Conservation (phyloP, 2,888 invertebrate species). For the Mythimna ferrago region DNA sequence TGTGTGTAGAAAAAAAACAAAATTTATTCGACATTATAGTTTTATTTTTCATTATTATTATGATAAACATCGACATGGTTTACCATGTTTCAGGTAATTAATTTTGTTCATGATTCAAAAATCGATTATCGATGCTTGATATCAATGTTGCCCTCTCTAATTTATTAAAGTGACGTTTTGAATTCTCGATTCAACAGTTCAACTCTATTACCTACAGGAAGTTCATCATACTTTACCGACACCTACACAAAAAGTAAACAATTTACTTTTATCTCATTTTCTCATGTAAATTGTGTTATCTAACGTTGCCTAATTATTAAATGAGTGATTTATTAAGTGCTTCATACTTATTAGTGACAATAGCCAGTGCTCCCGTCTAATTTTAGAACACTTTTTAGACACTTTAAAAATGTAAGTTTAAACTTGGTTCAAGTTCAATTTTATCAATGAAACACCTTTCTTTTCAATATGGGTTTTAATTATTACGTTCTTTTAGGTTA, state of each 20-base stretch:
- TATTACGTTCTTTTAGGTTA: constrained; percentile 71
- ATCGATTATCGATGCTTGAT: constrained; percentile 32
- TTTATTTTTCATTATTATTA: constrained; percentile 6
- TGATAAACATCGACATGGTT: constrained; percentile 14
- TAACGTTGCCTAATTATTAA: constrained; percentile 57
- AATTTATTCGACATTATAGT: not conserved
- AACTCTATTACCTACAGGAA: not conserved
- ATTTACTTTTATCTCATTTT: constrained; percentile 65
- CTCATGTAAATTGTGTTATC: constrained; percentile 62
- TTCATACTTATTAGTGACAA: constrained; percentile 5
- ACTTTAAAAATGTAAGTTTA: constrained; percentile 60
- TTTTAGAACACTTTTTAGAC: not conserved
- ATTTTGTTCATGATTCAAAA: constrained; percentile 7
- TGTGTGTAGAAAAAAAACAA: not conserved
- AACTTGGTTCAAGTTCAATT: constrained; percentile 18
- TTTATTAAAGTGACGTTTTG: constrained; percentile 3
- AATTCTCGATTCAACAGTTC: constrained; percentile 5
- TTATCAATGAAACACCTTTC: constrained; percentile 5
- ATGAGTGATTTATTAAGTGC: constrained; percentile 27
- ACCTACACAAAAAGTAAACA: constrained; percentile 80
- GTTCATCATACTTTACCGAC: constrained; percentile 55
- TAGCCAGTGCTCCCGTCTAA: constrained; percentile 1
- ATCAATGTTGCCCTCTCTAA: constrained; percentile 12
- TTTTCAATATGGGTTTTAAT: not conserved
- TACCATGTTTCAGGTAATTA: constrained; percentile 30